These are phyloP conservation scores for Pogona vitticeps DNA, from an alignment of 2,113 vertebrate genomes.

Conservation along the genomic window DNA sequence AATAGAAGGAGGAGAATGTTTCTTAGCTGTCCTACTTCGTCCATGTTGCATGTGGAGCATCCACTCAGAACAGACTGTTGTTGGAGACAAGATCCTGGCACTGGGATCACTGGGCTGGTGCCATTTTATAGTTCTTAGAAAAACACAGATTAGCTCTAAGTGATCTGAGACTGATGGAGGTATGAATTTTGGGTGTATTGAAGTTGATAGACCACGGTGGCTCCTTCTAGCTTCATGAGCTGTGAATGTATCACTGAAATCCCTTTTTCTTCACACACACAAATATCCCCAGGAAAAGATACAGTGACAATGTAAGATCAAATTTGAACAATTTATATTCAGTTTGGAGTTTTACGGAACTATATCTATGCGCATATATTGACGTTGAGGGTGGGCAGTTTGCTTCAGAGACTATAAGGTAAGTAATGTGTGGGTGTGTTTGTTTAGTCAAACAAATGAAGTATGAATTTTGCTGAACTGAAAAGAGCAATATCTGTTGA, in stretches of 20 bases:
- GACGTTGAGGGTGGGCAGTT: conserved; percentile 14
- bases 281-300: neutral
- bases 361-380: neutral
- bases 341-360: neutral
- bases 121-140: neutral
- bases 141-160: neutral
- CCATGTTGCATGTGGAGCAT: neutral
- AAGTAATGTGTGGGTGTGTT: neutral
- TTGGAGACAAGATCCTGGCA: neutral
- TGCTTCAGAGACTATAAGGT: conserved; percentile 28
- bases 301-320: neutral
- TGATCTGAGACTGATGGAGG: neutral
- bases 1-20: neutral
- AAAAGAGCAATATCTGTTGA: neutral
- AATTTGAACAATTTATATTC: neutral
- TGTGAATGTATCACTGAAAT: neutral
- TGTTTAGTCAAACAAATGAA: neutral
- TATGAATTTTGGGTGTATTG: neutral
- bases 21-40: neutral
- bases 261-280: neutral
- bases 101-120: neutral
- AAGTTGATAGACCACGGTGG: neutral
- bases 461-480: neutral
- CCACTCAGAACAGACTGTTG: neutral
- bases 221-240: neutral